Base-by-base conservation (phyloP, 2,888 invertebrate genomes). In the Caenorhabditis sinica region DNA sequence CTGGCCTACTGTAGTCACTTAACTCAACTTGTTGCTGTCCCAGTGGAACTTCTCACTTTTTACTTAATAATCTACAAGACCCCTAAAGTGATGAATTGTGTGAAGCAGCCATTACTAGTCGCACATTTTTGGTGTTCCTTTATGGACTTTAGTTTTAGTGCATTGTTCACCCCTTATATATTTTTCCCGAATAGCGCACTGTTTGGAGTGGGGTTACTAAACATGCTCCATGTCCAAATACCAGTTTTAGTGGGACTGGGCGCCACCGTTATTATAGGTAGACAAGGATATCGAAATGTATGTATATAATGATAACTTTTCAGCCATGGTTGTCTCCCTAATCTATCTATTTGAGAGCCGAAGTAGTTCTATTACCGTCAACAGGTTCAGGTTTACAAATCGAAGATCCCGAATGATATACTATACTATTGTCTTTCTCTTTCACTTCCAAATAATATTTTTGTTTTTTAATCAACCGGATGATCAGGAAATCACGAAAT, bases 341-440 rank as follows among this genome's bases (percentile, higher is more conserved):
- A 60, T 60, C 8, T 60, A 60, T 60, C 60, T 60, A 2, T 60
- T 60, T 15, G 60, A 60, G 13, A 60, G 60, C 20, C 60, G 60
- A n/a, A 60, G 60, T 36, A 60, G 60, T 36, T 30, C 33, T 1
- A 17, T 60, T n/a, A 30, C 5, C 33, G 33, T 36, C 0, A 60
- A 60, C 60, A 60, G 36, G 15, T 60, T 28, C 8, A 2, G 36
- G 20, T 36, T 60, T 11, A 60, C 30, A 11, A 60, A 33, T 1
- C 17, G 17, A 20, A 60, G n/a, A 33, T 11, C n/a, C n/a, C 17
- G 60, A 20, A 36, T 9, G 3, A 0, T 60, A 2, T 60, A 60
- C 17, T 60, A 60, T 6, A 1, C 36, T 17, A 5, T 60, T 9
- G 2, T 11, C 40, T 40, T 11, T 13, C 2, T 13, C 13, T 2